Evolutionary conservation across 1,140 invertebrate genomes (phyloP), one percentile per base, ranked within the genome.

Genomic region (Camponotus floridanus): DNA sequence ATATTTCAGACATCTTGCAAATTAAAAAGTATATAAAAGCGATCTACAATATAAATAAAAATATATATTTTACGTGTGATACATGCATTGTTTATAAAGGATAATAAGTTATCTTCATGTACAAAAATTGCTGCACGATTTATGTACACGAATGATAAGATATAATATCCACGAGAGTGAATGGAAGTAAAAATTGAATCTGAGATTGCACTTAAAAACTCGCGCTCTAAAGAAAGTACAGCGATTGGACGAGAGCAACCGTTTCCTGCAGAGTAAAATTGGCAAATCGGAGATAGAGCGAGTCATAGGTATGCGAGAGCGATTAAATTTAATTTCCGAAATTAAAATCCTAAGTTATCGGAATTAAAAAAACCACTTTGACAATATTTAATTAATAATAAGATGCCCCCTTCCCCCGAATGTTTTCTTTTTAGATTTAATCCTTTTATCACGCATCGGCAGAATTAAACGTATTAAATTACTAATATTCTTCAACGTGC

Each of bases 401-500:
- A n/a, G 48, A 18, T 5, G 26, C 26, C 42, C 26, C 39, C 6
- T 7, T n/a, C 36, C 36, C 45, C 36, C 45, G 59, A 71, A 26
- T 26, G 0, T 26, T 26, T 26, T 26, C 26, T 68, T 57, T 18
- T 57, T 42, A 9, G 39, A 21, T 42, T 7, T 13, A 13, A 15
- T 61, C 59, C 76, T 65, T 36, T 11, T 51, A 65, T 80, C 59
- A 39, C 26, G 26, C 67, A 59, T 59, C 65, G 62, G 65, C 65
- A 83, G 85, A 91, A 93, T 92, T 92, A 92, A 93, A 92, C 71
- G 88, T 88, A 91, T 93, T 93, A 92, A 94, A 94, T 93, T 92
- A 93, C 93, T 92, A 92, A 93, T 93, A 90, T 85, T 68, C 76
- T 86, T 76, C 65, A 31, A 26, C 83, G 59, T 55, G 33, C 71